Evolutionary conservation across 2,113 vertebrate species (phyloP), one percentile per base, ranked within the genome.

Genomic region (Pandion haliaetus): DNA sequence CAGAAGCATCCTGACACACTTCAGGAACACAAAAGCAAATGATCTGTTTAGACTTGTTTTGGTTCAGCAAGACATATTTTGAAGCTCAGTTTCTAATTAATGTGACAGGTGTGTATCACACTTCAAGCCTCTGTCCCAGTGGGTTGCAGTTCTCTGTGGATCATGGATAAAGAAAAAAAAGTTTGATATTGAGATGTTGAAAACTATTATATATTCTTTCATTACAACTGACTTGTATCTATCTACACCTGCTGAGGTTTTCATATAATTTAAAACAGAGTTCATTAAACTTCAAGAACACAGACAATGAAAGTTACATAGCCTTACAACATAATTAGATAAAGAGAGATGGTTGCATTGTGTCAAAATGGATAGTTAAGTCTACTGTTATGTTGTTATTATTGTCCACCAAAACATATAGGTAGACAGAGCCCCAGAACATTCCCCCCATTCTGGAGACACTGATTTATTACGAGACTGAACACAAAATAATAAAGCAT

Each of bases 1-100:
- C 72, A 71, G 66, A 90, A 92, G 7, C n/a, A 78, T 67, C 31
- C 45, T 92, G 69, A 66, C 29, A 84, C 26, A 38, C 8, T 49
- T 62, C 4, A 3, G 32, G 18, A 82, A 86, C 47, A 62, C 17
- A 83, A 67, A 88, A 4, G 38, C 18, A 90, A 77, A 67, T 55
- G 5, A 86, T 70, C 80, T 88, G 62, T 93, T 94, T 86, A 78
- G 59, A 78, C 67, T 78, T 90, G 82, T 74, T 90, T 78, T 67
- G 15, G 28, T 90, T 94, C 32, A 83, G 29, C 40, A 86, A 90
- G 45, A 21, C 32, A 14, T 83, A 83, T 70, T 83, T 73, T 90
- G 82, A 90, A 83, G 32, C n/a, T 96, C 47, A 71, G 9, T 44
- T 96, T 93, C 71, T 84, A 93, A 95, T 94, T 95, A 92, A 55